These are phyloP conservation scores for Lycocerus yunnanus DNA, from an alignment of 2,888 invertebrate species.

Conservation along the genomic window DNA sequence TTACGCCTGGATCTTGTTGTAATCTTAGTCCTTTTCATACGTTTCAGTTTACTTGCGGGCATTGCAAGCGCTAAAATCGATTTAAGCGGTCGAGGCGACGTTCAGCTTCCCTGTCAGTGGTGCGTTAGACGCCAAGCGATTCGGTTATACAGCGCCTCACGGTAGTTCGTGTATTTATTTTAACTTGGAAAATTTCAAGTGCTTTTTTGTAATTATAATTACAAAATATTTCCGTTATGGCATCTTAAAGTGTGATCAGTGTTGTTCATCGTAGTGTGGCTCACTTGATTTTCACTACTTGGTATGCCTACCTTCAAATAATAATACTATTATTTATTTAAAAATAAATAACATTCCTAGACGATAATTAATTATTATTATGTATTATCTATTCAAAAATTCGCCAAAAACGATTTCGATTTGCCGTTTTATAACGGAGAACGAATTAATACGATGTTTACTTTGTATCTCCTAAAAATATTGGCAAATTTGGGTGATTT, in stretches of 20 bases:
- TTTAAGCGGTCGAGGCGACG: slow-evolving; percentile 39
- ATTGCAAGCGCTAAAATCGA: slow-evolving; percentile 42
- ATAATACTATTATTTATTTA: too few relatives aligned
- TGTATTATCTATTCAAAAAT: too few relatives aligned
- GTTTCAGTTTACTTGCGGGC: slow-evolving; percentile 37
- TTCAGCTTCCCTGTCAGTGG: slow-evolving; percentile 40
- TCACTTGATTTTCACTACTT: neutral
- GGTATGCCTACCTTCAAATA: neutral
- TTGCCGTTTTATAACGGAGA: too few relatives aligned
- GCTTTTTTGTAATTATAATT: neutral
- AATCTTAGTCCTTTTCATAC: slow-evolving; percentile 29
- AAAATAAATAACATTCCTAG: too few relatives aligned
- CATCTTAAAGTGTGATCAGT: neutral
- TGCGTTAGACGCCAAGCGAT: slow-evolving; percentile 34
- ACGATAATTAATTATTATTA: too few relatives aligned
- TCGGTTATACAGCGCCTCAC: slow-evolving; percentile 15
- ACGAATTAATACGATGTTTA: too few relatives aligned
- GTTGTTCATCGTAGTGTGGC: neutral
- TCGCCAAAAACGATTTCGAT: too few relatives aligned
- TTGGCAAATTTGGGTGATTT: neutral
- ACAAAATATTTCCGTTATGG: neutral
- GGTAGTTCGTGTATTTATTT: neutral
- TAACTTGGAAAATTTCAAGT: neutral
- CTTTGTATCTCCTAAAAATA: neutral
- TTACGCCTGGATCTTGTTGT: slow-evolving; percentile 21